Base-by-base conservation (phyloP, 2,888 invertebrate species). In the Metopia argyrocephala region DNA sequence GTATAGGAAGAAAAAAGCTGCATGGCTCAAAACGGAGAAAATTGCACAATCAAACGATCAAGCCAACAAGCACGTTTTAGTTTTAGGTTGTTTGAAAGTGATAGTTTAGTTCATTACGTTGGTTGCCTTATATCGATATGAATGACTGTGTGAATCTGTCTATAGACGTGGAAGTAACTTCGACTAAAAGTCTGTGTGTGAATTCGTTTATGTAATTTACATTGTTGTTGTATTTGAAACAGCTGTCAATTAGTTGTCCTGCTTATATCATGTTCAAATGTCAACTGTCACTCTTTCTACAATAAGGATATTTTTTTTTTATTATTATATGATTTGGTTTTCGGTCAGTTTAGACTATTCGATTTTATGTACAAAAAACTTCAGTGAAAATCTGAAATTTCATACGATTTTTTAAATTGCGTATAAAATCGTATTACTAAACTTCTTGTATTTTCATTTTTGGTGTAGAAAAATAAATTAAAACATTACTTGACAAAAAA, bases 51-150 rank as follows among this genome's bases (percentile, higher is more conserved):
- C 81, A 78, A 81, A 75, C 50, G 74, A 81, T 81, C 81, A 78
- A 52, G 78, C 71, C 78, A 73, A 62, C 61, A 61, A 38, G 70
- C 78, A 81, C 78, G 81, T 78, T 81, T 81, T 78, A 70, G 78
- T 81, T 81, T 78, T 81, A 81, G 78, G 81, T 81, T 81, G 76
- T 71, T 76, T 66, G 78, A 78, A 78, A 78, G 71, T 27, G 78
- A 78, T 78, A 78, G 71, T 78, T 66, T 38, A 12, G 31, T 31
- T 31, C 31, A 12, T 3, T 12, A 31, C 31, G 15, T 66, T 23
- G 4, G 23, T 46, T 25, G 45, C 31, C 31, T 31, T 12, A 12
- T 31, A 7, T 7, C 31, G 31, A 31, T 38, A 12, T 56, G 21
- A 56, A 57, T 12, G 54, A 5, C 15, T 21, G 21, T 54, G 20